Evolutionary conservation across 2,113 vertebrate genomes (phyloP), one percentile per base, ranked within the genome.

Genomic region (Meleagris gallopavo): DNA sequence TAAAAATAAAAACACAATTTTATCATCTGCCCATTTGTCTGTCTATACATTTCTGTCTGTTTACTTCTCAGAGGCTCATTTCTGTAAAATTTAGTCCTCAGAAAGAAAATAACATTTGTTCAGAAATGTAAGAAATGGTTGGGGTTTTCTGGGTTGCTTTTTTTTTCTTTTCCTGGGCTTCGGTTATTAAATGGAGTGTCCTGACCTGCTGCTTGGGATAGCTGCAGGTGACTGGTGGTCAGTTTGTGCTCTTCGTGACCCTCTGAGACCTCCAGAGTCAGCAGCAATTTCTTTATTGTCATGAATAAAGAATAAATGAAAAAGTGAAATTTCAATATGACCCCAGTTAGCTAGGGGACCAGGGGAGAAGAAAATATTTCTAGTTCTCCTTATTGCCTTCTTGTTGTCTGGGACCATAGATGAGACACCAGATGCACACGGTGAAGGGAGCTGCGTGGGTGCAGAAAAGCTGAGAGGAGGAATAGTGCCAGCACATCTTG

Each of bases 1-100:
- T 90, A 65, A 83, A 40, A 80, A 40, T 66, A 84, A 83, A 95
- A n/a, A 40, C 50, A 29, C 43, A 72, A 65, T 91, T 89, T 95
- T 89, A 54, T 77, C 80, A 90, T 30, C 38, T 0, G 0, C 36
- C 34, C 45, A 34, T 96, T 83, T 57, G 10, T 78, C 90, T 90
- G 50, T 86, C 74, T 86, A 43, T n/a, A 66, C 9, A 69, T 77
- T 94, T 88, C 79, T 87, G 13, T 46, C 73, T 89, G 38, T n/a
- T 75, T 93, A 76, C 62, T 84, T 92, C 79, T 67, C 64, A 79
- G 71, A 64, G 58, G 15, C 65, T 77, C 57, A 60, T 81, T 88
- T 43, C 52, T 66, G 16, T 57, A 32, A 40, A 75, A 45, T 86
- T 50, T 67, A 71, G 54, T 29, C 29, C 32, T 62, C 52, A 38